Conservation (phyloP, 2,113 vertebrate species). For the Ibidorhyncha struthersii region DNA sequence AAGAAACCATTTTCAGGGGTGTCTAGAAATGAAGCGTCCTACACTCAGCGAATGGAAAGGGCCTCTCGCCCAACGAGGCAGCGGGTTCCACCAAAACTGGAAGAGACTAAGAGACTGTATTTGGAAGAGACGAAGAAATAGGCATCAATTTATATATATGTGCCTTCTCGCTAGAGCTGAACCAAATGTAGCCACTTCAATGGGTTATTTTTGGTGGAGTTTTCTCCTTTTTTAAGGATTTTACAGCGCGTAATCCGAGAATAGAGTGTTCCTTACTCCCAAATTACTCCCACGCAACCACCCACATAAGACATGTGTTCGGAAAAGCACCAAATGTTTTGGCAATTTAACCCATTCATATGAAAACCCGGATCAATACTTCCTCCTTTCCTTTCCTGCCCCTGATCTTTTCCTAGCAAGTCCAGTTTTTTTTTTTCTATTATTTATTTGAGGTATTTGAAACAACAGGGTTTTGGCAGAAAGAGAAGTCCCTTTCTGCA, state of each 20-base stretch:
- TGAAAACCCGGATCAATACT: background rate
- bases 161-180: background rate
- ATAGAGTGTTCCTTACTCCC: conserved; percentile 36
- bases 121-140: background rate
- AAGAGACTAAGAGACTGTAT: background rate
- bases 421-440: background rate
- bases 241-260: background rate
- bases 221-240: conserved; percentile 1
- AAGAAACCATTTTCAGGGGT: background rate
- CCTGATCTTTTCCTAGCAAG: background rate
- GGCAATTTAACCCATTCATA: conserved; percentile 7
- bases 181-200: background rate
- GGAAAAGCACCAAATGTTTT: conserved; percentile 18
- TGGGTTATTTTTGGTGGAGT: conserved; percentile 6
- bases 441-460: background rate
- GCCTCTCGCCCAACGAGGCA: background rate
- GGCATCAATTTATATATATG: background rate
- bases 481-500: background rate
- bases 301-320: conserved; percentile 21
- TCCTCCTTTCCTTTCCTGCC: background rate
- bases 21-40: background rate
- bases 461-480: background rate
- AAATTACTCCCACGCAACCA: conserved; percentile 31
- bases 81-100: background rate
- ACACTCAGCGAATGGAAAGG: background rate